Percentiles rank a stretch among this genome's conserved stretches.
These are phyloP conservation scores for Macaria notata DNA, from an alignment of 2,888 invertebrate genomes.

Conservation along the genomic window DNA sequence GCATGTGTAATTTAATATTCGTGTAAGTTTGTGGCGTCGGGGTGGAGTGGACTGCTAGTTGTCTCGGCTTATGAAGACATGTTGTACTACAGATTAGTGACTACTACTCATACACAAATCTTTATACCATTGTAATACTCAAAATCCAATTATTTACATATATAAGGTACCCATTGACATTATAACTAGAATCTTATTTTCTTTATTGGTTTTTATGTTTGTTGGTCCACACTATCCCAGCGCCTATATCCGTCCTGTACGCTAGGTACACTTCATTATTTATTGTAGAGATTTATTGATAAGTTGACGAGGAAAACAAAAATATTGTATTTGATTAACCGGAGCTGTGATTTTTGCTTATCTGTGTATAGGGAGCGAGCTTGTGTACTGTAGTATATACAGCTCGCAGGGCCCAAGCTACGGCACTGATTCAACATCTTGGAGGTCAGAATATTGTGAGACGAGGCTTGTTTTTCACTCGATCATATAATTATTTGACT, in stretches of 20 bases:
- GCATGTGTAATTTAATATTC: conserved; percentile 71
- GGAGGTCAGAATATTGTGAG: conserved; percentile 31
- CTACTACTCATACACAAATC: no score
- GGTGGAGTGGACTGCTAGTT: conserved; percentile 22
- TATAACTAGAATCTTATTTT: no score
- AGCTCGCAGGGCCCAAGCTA: no score
- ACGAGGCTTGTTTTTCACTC: conserved; percentile 6
- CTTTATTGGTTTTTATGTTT: no score
- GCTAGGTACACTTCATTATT: conserved; percentile 71
- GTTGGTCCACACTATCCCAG: conserved; percentile 63
- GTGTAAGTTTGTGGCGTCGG: conserved; percentile 54
- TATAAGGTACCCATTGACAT: no score
- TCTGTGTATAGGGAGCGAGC: conserved; percentile 47
- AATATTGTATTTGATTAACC: conserved; percentile 79
- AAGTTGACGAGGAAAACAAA: conserved; percentile 72
- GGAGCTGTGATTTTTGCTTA: conserved; percentile 82
- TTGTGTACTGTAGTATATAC: no score
- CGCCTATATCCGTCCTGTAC: conserved; percentile 68
- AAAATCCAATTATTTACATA: no score
- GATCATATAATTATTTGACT: no score
- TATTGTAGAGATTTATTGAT: conserved; percentile 73
- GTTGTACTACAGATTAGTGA: no score
- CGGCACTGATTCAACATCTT: no score
- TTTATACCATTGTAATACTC: no score
- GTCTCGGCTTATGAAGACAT: no score